Conservation (phyloP, 2,797 vertebrate species). For the Peromyscus eremicus region DNA sequence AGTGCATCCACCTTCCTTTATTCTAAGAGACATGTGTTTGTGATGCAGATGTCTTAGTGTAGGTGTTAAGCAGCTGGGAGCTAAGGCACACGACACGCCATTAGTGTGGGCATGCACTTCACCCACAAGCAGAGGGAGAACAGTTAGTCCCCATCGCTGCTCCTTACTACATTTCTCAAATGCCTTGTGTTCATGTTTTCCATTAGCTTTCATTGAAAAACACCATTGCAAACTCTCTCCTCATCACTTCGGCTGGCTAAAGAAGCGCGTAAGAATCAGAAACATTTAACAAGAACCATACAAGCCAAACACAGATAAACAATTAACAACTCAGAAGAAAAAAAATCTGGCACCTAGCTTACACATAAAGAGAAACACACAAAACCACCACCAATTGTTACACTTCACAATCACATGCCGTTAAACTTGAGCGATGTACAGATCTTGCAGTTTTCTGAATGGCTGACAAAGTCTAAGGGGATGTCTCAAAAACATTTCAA, state of each 20-base stretch:
- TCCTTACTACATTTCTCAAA: constrained; percentile 64
- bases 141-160: background rate
- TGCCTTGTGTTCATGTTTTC: background rate
- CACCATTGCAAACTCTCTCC: constrained; percentile 1
- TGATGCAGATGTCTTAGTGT: background rate
- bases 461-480: background rate
- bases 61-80: background rate
- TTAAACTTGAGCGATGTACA: constrained; percentile 12
- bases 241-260: background rate
- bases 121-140: constrained; percentile 66
- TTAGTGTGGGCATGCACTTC: constrained; percentile 25
- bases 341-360: background rate
- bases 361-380: background rate
- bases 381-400: background rate
- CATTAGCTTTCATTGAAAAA: constrained; percentile 23
- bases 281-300: background rate
- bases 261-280: background rate
- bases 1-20: background rate
- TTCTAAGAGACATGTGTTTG: background rate
- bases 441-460: background rate
- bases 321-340: background rate
- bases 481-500: constrained; percentile 41
- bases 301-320: background rate
- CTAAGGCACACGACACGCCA: background rate
- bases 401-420: background rate